Base-by-base conservation (phyloP, 2,797 vertebrate genomes). In the Salarias fasciatus region DNA sequence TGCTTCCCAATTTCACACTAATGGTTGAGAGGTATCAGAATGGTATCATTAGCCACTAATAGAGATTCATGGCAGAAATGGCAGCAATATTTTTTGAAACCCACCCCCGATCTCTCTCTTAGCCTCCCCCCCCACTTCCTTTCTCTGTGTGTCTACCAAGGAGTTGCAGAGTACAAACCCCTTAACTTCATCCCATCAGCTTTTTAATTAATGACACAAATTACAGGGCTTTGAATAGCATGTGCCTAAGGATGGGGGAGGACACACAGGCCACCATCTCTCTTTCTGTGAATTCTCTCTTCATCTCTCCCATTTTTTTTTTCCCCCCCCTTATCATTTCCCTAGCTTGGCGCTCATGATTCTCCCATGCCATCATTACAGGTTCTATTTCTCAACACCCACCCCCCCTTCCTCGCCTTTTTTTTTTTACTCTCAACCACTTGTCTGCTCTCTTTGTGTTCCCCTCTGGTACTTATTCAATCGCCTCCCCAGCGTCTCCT, bases 131-230 rank as follows among this genome's bases (percentile, higher is more conserved):
- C 10, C 33, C 31, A 8, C 15, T 24, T 14, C 31, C 4, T 37
- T 11, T 41, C n/a, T n/a, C n/a, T n/a, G n/a, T n/a, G n/a, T 44
- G 56, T 31, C 69, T 55, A 36, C 60, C 35, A 38, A 75, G 49
- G 70, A 87, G 63, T 57, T 83, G 66, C 67, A 77, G 64, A 83
- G 71, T 63, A 61, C 74, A 75, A 75, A 69, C 79, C 85, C 79
- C 73, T 84, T 80, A 85, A 89, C 83, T 82, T 72, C 64, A 80
- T 77, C 85, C 84, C 80, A 81, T 88, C 88, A 85, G 77, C 78
- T 83, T 89, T 84, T 90, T 90, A 91, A 92, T 92, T 90, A 91
- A 92, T 91, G 85, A 88, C 87, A 82, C 86, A 84, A 89, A 90
- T 90, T 90, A 91, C 72, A 65, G 65, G 75, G 81, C 86, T 88